These are phyloP conservation scores for Hystrix brachyura DNA, from an alignment of 2,113 vertebrate genomes.

Conservation along the genomic window DNA sequence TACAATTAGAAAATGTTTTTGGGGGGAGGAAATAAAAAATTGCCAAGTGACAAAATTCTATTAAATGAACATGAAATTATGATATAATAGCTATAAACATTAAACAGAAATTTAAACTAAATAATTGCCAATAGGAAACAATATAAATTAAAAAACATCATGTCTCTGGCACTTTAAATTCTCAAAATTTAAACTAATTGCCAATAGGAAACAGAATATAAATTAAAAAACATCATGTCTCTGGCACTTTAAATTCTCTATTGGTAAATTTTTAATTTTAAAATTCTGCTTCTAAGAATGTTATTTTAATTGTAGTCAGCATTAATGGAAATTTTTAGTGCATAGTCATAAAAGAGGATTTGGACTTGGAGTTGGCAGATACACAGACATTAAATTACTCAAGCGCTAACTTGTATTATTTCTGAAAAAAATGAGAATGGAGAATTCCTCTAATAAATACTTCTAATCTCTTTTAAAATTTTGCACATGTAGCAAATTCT, in stretches of 20 bases:
- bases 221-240: background rate
- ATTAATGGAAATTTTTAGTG: background rate
- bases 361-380: background rate
- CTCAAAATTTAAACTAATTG: background rate
- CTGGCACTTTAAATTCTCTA: background rate
- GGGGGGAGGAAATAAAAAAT: background rate
- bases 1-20: background rate
- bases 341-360: background rate
- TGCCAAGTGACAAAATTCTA: background rate
- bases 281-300: background rate
- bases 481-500: background rate
- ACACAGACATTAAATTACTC: background rate
- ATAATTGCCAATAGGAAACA: background rate
- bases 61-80: background rate
- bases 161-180: background rate
- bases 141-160: background rate
- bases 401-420: too few species aligned
- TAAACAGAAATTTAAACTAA: background rate
- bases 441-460: too few species aligned
- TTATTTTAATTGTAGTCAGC: background rate
- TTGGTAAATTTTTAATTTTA: background rate
- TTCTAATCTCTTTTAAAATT: too few species aligned
- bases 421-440: too few species aligned
- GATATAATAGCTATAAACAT: background rate
- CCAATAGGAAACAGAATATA: background rate